Conservation (phyloP, 2,888 invertebrate genomes). For the Eumerus sabulonum region DNA sequence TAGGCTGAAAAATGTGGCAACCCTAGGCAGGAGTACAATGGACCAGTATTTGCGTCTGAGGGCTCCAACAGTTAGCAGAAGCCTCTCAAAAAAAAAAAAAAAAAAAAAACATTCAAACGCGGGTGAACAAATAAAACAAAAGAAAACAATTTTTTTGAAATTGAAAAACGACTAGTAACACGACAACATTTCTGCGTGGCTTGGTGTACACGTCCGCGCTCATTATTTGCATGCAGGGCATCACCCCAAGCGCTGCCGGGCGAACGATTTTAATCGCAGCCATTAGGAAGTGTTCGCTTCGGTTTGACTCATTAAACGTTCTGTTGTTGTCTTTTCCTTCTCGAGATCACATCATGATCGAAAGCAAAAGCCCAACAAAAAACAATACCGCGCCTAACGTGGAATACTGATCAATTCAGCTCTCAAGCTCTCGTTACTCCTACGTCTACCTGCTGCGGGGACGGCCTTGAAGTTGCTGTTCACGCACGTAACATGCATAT, state of each 20-base stretch:
- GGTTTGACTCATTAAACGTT: conserved; percentile 52
- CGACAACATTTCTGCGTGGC: conserved; percentile 18
- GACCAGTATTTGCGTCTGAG: too few relatives aligned
- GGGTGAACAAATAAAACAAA: conserved; percentile 11
- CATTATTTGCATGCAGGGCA: conserved; percentile 50
- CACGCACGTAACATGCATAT: conserved; percentile 32
- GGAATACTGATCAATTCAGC: not conserved
- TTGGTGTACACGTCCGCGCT: not conserved
- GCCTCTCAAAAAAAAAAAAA: too few relatives aligned
- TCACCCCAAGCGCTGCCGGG: not conserved
- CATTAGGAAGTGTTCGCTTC: conserved; percentile 53
- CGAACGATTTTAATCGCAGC: conserved; percentile 26
- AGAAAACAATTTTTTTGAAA: conserved; percentile 12
- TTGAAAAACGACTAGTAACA: not conserved
- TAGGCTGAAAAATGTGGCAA: too few relatives aligned
- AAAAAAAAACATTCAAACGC: not conserved
- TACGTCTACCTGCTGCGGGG: not conserved
- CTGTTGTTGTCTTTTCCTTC: conserved; percentile 10
- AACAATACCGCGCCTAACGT: not conserved
- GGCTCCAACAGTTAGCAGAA: too few relatives aligned
- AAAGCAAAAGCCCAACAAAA: conserved; percentile 35
- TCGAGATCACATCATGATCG: conserved; percentile 35
- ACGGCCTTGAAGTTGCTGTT: conserved; percentile 39
- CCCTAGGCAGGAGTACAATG: too few relatives aligned
- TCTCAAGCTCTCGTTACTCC: not conserved